A percentile compares a stretch with the other conserved stretches of the same genome.
Evolutionary conservation across 2,888 invertebrate species (phyloP).

Genomic region (Yponomeuta evonymella): DNA sequence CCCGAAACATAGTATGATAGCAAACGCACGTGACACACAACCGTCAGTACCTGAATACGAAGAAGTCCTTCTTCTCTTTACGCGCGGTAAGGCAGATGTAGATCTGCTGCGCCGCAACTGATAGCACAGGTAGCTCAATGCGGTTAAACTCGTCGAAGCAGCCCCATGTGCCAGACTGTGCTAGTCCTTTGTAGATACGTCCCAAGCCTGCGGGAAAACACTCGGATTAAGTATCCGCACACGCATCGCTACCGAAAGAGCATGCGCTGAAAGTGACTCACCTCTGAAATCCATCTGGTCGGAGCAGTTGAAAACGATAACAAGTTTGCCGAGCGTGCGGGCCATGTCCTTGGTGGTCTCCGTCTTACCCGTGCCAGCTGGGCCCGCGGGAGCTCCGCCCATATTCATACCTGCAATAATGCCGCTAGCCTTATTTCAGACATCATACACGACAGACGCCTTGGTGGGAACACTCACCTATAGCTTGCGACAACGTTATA

Average conservation of each 20-base stretch:
- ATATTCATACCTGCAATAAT: constrained; percentile 80
- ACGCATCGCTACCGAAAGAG: no score
- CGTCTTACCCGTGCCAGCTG: constrained; percentile 94
- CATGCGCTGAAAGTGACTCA: not conserved
- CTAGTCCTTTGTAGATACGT: constrained; percentile 85
- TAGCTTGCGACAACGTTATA: constrained; percentile 91
- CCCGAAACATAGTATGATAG: not conserved
- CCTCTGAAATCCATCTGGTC: constrained; percentile 96
- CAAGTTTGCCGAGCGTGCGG: constrained; percentile 90
- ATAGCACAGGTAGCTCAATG: constrained; percentile 91
- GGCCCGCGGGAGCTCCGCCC: constrained; percentile 95
- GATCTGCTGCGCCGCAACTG: constrained; percentile 94
- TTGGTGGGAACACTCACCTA: constrained; percentile 54
- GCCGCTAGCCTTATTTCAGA: no score
- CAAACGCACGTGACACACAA: not conserved
- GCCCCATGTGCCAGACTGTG: constrained; percentile 94
- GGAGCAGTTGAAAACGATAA: constrained; percentile 94
- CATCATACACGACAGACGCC: not conserved
- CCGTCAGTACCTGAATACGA: constrained; percentile 78
- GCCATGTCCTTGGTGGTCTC: constrained; percentile 96
- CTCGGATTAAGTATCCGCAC: no score
- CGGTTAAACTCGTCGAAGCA: constrained; percentile 96
- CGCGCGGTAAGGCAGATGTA: constrained; percentile 81
- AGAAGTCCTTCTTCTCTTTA: constrained; percentile 76
- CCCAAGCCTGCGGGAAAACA: constrained; percentile 65